Conservation (phyloP, 1,140 invertebrate species). For the Bombus huntii region DNA sequence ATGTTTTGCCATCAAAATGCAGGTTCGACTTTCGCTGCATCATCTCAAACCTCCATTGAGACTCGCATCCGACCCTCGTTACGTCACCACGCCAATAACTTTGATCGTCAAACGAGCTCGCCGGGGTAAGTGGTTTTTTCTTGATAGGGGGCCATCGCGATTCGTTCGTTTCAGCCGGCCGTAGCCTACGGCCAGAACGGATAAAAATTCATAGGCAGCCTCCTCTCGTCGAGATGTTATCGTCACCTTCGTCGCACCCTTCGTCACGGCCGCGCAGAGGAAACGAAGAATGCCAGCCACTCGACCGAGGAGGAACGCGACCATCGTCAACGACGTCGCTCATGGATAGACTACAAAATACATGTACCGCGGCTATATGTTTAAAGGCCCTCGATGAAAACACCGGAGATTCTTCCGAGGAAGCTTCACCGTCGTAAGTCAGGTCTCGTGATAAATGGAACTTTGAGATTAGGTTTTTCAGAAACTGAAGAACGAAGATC, state of each 20-base stretch:
- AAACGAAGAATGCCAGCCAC: slow-evolving; percentile 62
- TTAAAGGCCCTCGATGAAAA: slow-evolving; percentile 20
- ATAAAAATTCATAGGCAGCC: slow-evolving; percentile 69
- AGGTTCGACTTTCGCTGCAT: slow-evolving; percentile 10
- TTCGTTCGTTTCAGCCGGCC: slow-evolving; percentile 44
- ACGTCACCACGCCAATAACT: slow-evolving; percentile 58
- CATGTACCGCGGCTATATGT: slow-evolving; percentile 16
- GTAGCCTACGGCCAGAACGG: slow-evolving; percentile 51
- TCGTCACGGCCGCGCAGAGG: slow-evolving; percentile 40
- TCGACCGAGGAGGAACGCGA: slow-evolving; percentile 26
- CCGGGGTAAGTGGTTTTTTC: slow-evolving; percentile 45
- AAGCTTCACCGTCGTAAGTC: neutral
- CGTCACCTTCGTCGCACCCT: slow-evolving; percentile 52
- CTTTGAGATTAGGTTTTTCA: neutral
- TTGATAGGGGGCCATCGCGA: slow-evolving; percentile 50
- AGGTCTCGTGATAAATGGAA: slow-evolving; percentile 12
- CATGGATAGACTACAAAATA: neutral
- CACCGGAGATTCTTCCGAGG: neutral
- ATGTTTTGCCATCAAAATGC: neutral
- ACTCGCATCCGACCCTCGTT: slow-evolving; percentile 33
- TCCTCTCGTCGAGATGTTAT: slow-evolving; percentile 67
- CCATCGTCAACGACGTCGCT: slow-evolving; percentile 35
- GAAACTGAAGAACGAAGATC: neutral
- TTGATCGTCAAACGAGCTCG: slow-evolving; percentile 52
- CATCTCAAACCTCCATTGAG: neutral